Evolutionary conservation across 2,888 invertebrate species (phyloP), one percentile per base, ranked within the genome.

Genomic region (Suillia variegata): DNA sequence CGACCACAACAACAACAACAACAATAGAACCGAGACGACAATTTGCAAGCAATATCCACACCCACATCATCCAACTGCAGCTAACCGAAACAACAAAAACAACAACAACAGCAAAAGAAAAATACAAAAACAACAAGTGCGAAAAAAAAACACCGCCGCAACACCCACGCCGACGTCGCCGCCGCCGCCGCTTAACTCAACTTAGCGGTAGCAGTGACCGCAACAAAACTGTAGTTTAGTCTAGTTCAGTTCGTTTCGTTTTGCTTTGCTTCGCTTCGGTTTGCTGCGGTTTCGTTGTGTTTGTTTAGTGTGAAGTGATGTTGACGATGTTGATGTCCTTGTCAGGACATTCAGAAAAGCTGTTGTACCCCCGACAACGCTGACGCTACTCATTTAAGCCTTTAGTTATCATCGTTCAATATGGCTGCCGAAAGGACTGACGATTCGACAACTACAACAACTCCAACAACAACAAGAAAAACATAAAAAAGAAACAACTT

Each of bases 21-120:
- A 13, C n/a, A n/a, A 8, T 13, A 31, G 12, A n/a, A n/a, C 38
- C 6, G 12, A 38, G n/a, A 38, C 38, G n/a, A 38, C 38, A 38
- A 38, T 38, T 38, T 38, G n/a, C 38, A 38, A 13, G 38, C 38
- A 8, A 38, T n/a, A 38, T n/a, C 38, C 38, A 38, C 38, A 38
- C 10, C n/a, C 4, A 38, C 38, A 38, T 8, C n/a, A 38, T 8
- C n/a, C 71, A 70, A 68, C 70, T 68, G 70, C 71, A 62, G 67
- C 62, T 68, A 62, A 62, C 33, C 15, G 33, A 34, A 49, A 18
- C 49, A 33, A 50, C 38, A n/a, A n/a, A n/a, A n/a, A n/a, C n/a
- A n/a, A n/a, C n/a, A n/a, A n/a, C n/a, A n/a, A n/a, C n/a, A n/a
- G n/a, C n/a, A n/a, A n/a, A n/a, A n/a, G n/a, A n/a, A n/a, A n/a